A percentile compares a stretch with the other conserved stretches of the same genome.
Evolutionary conservation across 2,888 invertebrate species (phyloP).

Genomic region (Augiades crinisus): DNA sequence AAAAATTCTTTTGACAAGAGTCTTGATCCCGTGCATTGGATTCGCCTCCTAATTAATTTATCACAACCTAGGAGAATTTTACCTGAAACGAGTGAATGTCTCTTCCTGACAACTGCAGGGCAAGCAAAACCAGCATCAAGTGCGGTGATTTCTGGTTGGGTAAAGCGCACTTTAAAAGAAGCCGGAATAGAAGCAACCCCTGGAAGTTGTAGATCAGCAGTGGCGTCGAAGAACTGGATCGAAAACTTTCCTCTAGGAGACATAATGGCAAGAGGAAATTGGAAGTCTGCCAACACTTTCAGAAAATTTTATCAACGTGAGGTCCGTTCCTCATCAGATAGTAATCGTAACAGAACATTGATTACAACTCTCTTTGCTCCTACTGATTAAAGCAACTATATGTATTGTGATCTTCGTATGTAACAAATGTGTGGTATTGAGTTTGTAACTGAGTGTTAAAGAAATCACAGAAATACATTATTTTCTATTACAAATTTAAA

Average conservation of each 20-base stretch:
- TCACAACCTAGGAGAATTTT: not conserved
- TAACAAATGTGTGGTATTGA: no score
- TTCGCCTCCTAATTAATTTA: not conserved
- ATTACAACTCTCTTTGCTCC: no score
- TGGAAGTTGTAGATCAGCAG: constrained; percentile 33
- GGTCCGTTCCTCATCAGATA: no score
- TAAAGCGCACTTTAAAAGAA: constrained; percentile 28
- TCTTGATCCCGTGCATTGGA: not conserved
- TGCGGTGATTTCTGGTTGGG: constrained; percentile 24
- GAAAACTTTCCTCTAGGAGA: constrained; percentile 32
- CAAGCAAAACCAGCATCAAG: not conserved
- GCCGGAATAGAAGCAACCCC: constrained; percentile 30
- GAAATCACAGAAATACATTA: no score
- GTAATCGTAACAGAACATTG: no score
- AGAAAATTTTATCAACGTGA: not conserved
- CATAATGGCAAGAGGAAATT: constrained; percentile 33
- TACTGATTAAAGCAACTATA: no score
- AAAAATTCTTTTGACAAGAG: not conserved
- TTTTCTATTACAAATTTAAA: no score
- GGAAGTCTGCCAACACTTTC: constrained; percentile 24
- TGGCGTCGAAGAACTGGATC: constrained; percentile 32
- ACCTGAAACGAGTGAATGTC: not conserved
- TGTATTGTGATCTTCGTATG: no score
- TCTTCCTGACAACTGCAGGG: not conserved
- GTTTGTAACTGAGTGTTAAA: no score